Conservation (phyloP, 2,797 vertebrate species). For the Microctenopoma steveboyesi region DNA sequence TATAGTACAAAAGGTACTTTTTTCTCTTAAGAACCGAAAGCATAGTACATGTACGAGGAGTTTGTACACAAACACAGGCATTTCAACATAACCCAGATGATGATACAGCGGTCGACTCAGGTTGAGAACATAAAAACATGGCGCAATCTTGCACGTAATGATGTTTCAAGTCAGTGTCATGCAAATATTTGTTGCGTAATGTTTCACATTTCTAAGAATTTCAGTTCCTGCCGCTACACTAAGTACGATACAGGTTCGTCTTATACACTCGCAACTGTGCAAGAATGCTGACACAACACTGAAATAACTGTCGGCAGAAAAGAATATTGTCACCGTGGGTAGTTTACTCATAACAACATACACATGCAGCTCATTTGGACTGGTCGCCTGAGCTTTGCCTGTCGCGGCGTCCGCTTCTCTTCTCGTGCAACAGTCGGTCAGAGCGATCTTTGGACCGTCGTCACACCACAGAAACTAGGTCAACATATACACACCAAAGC, state of each 20-base stretch:
- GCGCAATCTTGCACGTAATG: background rate
- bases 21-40: background rate
- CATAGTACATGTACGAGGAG: background rate
- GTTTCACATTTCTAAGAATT: background rate
- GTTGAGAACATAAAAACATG: background rate
- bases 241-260: background rate
- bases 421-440: too few relatives aligned
- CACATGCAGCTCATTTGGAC: background rate
- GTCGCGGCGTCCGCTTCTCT: too few relatives aligned
- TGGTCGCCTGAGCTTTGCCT: background rate
- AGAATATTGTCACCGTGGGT: background rate
- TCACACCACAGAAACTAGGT: too few relatives aligned
- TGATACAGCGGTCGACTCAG: background rate
- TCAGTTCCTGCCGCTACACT: background rate
- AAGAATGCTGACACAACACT: conserved; percentile 4
- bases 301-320: conserved; percentile 1
- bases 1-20: background rate
- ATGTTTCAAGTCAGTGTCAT: background rate
- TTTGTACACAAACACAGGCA: background rate
- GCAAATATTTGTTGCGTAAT: background rate
- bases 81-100: conserved; percentile 15
- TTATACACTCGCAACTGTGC: background rate
- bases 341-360: background rate
- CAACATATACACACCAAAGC: too few relatives aligned
- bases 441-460: too few relatives aligned